Conservation (phyloP, 64 coral and sea anemone species). For the Porites lutea region DNA sequence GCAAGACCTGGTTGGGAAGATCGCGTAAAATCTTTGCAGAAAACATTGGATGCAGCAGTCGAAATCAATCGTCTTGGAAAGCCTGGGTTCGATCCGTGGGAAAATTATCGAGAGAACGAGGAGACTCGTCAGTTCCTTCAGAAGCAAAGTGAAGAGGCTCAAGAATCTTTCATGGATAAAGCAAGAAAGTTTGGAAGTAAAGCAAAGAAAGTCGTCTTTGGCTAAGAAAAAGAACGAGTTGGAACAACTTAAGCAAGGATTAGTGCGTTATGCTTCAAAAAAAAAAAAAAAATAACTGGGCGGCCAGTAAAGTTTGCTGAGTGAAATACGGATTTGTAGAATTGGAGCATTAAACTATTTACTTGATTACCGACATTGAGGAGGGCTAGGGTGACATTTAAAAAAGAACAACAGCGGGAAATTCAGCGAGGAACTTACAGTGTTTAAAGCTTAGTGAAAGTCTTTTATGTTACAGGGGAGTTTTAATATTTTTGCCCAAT, state of each 20-base stretch:
- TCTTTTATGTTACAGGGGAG: too few species aligned
- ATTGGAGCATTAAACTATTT: too few species aligned
- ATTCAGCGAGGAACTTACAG: too few species aligned
- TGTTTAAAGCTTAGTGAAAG: too few species aligned
- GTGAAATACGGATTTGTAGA: neutral
- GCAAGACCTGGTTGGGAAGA: constrained; percentile 67
- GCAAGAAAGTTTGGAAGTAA: too few species aligned
- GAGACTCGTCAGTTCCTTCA: constrained; percentile 25
- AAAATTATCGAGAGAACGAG: constrained; percentile 65
- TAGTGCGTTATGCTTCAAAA: neutral
- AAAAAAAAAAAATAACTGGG: neutral
- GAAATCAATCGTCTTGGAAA: neutral
- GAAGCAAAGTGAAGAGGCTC: neutral
- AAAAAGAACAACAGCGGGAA: too few species aligned
- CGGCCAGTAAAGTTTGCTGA: neutral
- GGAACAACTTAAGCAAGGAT: neutral
- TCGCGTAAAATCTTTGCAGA: constrained; percentile 42
- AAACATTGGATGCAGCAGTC: constrained; percentile 54
- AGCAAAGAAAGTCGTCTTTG: neutral
- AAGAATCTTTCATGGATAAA: neutral
- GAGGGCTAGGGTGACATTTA: too few species aligned
- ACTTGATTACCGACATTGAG: too few species aligned
- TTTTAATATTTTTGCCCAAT: too few species aligned
- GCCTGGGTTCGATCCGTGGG: constrained; percentile 59
- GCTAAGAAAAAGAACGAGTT: neutral